These are phyloP conservation scores for Megalops atlanticus DNA, from an alignment of 2,113 vertebrate species.

Conservation along the genomic window DNA sequence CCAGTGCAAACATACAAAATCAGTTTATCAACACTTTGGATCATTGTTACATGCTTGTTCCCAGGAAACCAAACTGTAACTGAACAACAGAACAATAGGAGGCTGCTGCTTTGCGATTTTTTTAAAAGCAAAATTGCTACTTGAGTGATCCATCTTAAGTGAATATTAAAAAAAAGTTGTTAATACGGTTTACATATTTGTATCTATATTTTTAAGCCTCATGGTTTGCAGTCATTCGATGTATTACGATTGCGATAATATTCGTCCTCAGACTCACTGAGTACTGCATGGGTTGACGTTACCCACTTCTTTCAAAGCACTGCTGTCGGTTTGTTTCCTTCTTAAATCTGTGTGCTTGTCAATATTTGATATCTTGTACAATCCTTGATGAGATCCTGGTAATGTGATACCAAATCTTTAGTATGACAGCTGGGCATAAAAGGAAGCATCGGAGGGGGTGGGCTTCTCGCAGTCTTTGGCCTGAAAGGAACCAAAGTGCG, in stretches of 20 bases:
- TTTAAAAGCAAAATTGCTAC: constrained; percentile 12
- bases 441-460: constrained; percentile 7
- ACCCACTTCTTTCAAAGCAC: constrained; percentile 47
- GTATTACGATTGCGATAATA: neutral
- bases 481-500: neutral
- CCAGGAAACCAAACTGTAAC: constrained; percentile 26
- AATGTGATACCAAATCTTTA: constrained; percentile 46
- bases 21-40: constrained; percentile 27
- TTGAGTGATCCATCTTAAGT: constrained; percentile 13
- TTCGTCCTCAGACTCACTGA: neutral
- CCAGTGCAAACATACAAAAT: constrained; percentile 22
- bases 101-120: constrained; percentile 4
- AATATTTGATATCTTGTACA: constrained; percentile 55
- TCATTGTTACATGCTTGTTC: constrained; percentile 29
- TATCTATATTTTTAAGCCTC: constrained; percentile 5
- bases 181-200: constrained; percentile 8
- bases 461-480: constrained; percentile 14
- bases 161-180: neutral
- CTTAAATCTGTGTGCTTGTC: constrained; percentile 46
- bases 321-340: constrained; percentile 48
- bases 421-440: constrained; percentile 18
- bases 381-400: constrained; percentile 44
- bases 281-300: constrained; percentile 57
- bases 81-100: neutral
- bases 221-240: neutral